Conservation (phyloP, 2,797 vertebrate genomes). For the Danio aesculapii region DNA sequence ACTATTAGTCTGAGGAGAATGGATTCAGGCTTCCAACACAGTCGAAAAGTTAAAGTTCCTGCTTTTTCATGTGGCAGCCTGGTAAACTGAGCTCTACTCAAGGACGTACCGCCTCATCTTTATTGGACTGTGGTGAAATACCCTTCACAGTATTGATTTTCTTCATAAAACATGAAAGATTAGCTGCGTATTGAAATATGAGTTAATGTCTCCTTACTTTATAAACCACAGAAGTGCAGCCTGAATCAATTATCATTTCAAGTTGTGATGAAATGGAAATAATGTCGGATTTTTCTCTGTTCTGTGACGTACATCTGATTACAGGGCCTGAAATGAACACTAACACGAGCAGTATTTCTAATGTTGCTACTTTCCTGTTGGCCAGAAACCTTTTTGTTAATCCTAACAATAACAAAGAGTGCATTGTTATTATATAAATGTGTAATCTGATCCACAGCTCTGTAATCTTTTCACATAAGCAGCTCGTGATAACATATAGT, state of each 20-base stretch:
- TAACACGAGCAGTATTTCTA: no score
- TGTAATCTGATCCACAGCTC: no score
- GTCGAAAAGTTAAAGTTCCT: conserved; percentile 6
- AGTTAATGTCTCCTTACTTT: conserved; percentile 25
- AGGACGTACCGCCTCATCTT: conserved; percentile 1
- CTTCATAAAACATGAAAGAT: conserved; percentile 22
- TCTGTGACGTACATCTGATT: not conserved
- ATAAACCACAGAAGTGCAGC: conserved; percentile 24
- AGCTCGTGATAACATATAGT: no score
- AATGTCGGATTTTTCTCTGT: not conserved
- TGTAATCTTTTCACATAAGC: no score
- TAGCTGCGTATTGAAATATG: conserved; percentile 16
- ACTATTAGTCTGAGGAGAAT: not conserved
- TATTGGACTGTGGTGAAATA: conserved; percentile 27
- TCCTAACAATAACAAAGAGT: no score
- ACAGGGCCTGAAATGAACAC: not conserved
- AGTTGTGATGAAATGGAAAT: conserved; percentile 23
- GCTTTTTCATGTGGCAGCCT: conserved; percentile 2
- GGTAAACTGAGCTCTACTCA: conserved; percentile 31
- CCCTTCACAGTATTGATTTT: conserved; percentile 25
- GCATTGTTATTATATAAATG: no score
- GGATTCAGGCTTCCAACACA: not conserved
- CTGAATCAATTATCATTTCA: conserved; percentile 13
- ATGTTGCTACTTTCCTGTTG: no score
- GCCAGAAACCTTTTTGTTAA: no score